Evolutionary conservation across 2,797 vertebrate genomes (phyloP).

Genomic region (Leptodactylus fallax): DNA sequence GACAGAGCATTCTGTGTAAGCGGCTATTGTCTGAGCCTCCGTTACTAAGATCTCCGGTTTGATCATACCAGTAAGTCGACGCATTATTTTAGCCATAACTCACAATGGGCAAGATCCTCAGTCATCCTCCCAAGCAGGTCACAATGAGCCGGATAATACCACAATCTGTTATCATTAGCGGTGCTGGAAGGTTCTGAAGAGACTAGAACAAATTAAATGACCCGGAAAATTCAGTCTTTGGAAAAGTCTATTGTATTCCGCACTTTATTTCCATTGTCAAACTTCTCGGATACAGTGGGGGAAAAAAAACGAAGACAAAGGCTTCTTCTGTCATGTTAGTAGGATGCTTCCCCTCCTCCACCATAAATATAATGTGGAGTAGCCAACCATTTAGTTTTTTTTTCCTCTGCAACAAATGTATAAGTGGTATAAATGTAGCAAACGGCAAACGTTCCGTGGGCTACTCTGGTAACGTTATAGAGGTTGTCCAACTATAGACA

Average conservation of each 20-base stretch:
- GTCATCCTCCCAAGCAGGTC: slow-evolving; percentile 70
- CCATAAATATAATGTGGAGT: neutral
- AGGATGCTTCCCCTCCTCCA: neutral
- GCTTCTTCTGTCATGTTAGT: neutral
- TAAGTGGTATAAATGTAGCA: too few relatives aligned
- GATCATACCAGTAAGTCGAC: slow-evolving; percentile 62
- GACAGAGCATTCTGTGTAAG: slow-evolving; percentile 25
- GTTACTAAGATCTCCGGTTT: slow-evolving; percentile 34
- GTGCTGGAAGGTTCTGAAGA: slow-evolving; percentile 73
- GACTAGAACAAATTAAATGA: slow-evolving; percentile 75
- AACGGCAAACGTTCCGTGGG: too few relatives aligned
- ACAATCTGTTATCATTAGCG: slow-evolving; percentile 77
- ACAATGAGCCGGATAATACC: slow-evolving; percentile 70
- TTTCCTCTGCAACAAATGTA: too few relatives aligned
- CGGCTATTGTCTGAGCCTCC: slow-evolving; percentile 42
- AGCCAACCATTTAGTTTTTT: too few relatives aligned
- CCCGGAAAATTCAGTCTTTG: slow-evolving; percentile 75
- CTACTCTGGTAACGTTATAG: too few relatives aligned
- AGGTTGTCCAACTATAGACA: too few relatives aligned
- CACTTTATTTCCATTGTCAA: slow-evolving; percentile 71
- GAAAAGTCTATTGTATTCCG: slow-evolving; percentile 74
- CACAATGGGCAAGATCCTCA: slow-evolving; percentile 66
- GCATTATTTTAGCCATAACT: slow-evolving; percentile 56
- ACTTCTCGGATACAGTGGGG: slow-evolving; percentile 68
- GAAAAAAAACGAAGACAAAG: slow-evolving; percentile 67